A percentile compares a stretch with the other conserved stretches of the same genome.
Conservation (phyloP, 2,797 vertebrate genomes). For the Antennarius maculatus region DNA sequence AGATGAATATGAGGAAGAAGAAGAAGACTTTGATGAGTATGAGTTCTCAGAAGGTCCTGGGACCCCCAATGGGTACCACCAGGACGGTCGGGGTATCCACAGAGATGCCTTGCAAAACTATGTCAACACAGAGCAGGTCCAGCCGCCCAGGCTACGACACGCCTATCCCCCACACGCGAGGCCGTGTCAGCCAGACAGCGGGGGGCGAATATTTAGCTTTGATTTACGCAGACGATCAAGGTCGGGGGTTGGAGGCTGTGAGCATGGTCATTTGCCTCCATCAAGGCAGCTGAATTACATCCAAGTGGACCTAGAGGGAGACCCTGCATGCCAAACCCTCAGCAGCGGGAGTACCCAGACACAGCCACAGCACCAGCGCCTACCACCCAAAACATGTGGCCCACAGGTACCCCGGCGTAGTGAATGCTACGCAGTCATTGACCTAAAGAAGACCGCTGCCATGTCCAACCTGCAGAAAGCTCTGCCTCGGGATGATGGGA, state of each 20-base stretch:
- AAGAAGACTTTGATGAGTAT: conserved; percentile 85
- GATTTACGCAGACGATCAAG: conserved; percentile 87
- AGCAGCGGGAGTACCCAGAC: conserved; percentile 64
- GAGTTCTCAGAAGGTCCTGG: conserved; percentile 84
- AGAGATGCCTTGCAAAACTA: conserved; percentile 92
- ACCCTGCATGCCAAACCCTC: conserved; percentile 78
- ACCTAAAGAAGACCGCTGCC: conserved; percentile 97
- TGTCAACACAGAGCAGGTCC: conserved; percentile 84
- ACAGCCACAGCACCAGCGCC: conserved; percentile 76
- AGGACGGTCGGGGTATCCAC: conserved; percentile 86
- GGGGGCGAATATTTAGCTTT: conserved; percentile 90
- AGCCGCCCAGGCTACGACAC: conserved; percentile 76
- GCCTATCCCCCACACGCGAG: conserved; percentile 78
- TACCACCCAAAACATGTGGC: conserved; percentile 76
- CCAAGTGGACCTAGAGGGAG: conserved; percentile 95
- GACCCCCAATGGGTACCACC: conserved; percentile 90
- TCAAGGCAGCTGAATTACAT: conserved; percentile 97
- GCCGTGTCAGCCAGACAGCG: conserved; percentile 82
- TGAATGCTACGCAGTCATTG: conserved; percentile 96
- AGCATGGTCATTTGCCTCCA: conserved; percentile 81
- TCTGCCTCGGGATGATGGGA: conserved; percentile 95
- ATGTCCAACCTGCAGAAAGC: conserved; percentile 99
- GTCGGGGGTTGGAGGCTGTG: conserved; percentile 76
- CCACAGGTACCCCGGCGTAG: conserved; percentile 83
- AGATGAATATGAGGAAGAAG: conserved; percentile 82